Evolutionary conservation across 1,140 invertebrate species (phyloP), one percentile per base, ranked within the genome.

Genomic region (Neelides sp.): DNA sequence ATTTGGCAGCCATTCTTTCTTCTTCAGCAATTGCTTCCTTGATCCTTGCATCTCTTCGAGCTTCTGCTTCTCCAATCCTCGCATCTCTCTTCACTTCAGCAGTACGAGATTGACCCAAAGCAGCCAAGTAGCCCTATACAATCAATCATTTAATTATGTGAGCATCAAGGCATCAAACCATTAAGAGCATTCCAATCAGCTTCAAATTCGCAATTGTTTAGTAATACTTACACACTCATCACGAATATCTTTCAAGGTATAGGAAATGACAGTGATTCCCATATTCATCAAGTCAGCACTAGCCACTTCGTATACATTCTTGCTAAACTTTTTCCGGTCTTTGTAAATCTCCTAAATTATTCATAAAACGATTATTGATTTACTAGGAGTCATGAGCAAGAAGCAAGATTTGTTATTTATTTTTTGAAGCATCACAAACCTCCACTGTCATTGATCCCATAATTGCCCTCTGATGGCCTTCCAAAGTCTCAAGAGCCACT

Each of bases 391-490:
- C 22, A 28, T 22, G 15, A 35, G 37, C 5, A 30, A 35, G 5
- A 10, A 32, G 20, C 7, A 20, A 40, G 17, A 54, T 13, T 42
- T 44, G 15, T 13, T 17, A 4, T n/a, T 22, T 22, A 28, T 22
- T 30, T 7, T 34, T 7, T 28, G 2, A 32, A 28, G 27, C 4
- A 50, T 40, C 10, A 62, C 56, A 58, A 69, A 82, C 80, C 74
- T 96, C 92, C 10, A 98, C 92, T 28, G 91, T 95, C 92, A 97
- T 97, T 54, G 88, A 91, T 7, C 93, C 93, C 92, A 98, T 98
- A 50, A 97, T 97, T 52, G 92, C 92, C 58, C 93, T 72, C 71
- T 98, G 93, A 69, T 98, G 93, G 55, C 93, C 93, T 71, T 98
- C 93, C 19, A 98, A 70, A 36, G 93, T 98, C 32, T 95, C 91